Base-by-base conservation (phyloP, 2,113 vertebrate species). In the Menidia beryllina region DNA sequence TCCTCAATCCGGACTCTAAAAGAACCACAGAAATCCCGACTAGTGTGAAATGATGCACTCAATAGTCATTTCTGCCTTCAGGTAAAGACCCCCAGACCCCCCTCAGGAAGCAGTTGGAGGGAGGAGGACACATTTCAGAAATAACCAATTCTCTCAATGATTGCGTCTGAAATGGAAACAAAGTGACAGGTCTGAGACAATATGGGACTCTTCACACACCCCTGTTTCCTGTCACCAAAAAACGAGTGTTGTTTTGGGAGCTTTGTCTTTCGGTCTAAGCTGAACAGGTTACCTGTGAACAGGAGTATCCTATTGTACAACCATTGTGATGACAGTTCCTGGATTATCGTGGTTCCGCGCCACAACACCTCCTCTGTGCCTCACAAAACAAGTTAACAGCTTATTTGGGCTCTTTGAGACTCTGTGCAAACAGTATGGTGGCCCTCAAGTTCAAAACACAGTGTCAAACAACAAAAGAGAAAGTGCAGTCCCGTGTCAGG, bases 181-280 rank as follows among this genome's bases (percentile, higher is more conserved):
- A 49, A 45, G 43, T 23, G 30, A 26, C 26, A 55, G 39, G n/a
- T 27, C 19, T 24, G 43, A 68, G 60, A 66, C 50, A 30, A 62
- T 24, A 14, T 36, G 48, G n/a, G 27, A 45, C 48, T 74, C 36
- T 51, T 45, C 48, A 53, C 26, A 55, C 24, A 56, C 34, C 30
- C 59, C 15, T 24, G 30, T 41, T 19, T 67, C 21, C 38, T 34
- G 53, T 58, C 69, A 66, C 57, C 26, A 66, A 26, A 72, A 66
- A n/a, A 69, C 10, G 51, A 48, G 27, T 26, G 67, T 64, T 83
- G 74, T 81, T 13, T 71, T 11, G 5, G 25, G 43, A 49, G 52
- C 21, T 59, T 55, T 26, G 72, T 66, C 52, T 55, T 51, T 63
- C n/a, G 27, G 27, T 51, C 25, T 20, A 17, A 25, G 43, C 61